A percentile compares a stretch with the other conserved stretches of the same genome.
These are phyloP conservation scores for Zhuqinia jingwanae DNA, from an alignment of 2,888 invertebrate genomes.

Conservation along the genomic window DNA sequence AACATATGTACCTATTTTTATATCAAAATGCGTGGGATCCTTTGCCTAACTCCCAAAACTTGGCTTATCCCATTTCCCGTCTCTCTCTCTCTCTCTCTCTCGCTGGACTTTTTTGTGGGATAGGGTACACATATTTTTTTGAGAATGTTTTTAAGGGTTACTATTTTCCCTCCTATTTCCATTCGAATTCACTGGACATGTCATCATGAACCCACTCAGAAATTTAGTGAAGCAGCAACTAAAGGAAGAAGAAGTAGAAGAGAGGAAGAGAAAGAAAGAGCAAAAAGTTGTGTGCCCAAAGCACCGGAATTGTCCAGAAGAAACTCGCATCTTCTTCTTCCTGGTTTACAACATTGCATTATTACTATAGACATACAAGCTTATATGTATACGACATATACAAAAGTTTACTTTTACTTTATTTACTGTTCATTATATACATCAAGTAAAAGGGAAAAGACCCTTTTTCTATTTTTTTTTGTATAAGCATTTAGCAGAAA, in stretches of 20 bases:
- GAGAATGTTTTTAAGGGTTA: background rate
- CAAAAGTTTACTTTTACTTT: constrained; percentile 21
- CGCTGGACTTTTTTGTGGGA: background rate
- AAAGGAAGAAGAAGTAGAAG: background rate
- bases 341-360: background rate
- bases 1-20: no score
- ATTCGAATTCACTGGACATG: constrained; percentile 46
- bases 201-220: constrained; percentile 56
- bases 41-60: background rate
- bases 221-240: constrained; percentile 47
- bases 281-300: background rate
- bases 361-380: no score
- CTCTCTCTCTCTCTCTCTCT: constrained; percentile 23
- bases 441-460: background rate
- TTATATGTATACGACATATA: constrained; percentile 16
- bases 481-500: no score
- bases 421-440: background rate
- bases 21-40: background rate
- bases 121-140: constrained; percentile 26
- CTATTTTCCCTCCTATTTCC: constrained; percentile 31
- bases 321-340: background rate
- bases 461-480: background rate
- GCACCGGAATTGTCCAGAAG: constrained; percentile 22
- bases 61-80: background rate
- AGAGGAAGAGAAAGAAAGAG: constrained; percentile 6